phyloP scores from a whole-genome alignment of 2,113 vertebrate species.

The Mus pahari region DNA sequence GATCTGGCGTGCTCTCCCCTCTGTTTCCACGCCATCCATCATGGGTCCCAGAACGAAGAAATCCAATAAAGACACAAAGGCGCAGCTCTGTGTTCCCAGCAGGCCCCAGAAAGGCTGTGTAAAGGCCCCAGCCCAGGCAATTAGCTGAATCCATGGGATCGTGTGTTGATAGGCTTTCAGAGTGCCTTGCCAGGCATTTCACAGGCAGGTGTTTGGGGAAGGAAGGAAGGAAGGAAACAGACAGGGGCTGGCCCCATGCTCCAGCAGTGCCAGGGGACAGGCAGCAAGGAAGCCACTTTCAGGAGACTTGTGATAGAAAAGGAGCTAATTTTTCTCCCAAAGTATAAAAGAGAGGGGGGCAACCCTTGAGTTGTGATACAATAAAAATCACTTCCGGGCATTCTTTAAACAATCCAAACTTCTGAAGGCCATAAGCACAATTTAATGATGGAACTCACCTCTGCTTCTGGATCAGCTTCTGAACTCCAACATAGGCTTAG shows the following conservation, averaged over 20 bases:
- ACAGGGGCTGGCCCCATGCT: not conserved
- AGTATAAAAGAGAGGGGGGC: not conserved
- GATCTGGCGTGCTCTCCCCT: constrained; percentile 51
- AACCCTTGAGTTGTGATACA: not conserved
- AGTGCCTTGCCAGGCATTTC: not conserved
- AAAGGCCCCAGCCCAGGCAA: constrained; percentile 51
- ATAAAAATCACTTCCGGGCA: not conserved
- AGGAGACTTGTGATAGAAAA: not conserved
- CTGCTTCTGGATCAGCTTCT: not conserved
- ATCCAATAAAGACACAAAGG: constrained; percentile 78
- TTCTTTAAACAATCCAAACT: constrained; percentile 3
- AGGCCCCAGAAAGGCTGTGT: constrained; percentile 56
- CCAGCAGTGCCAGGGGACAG: not conserved
- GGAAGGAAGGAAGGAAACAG: not conserved
- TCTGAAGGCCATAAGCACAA: constrained; percentile 4
- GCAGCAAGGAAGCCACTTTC: not conserved
- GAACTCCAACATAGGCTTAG: not conserved
- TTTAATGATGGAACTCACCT: not conserved
- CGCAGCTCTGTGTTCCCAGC: constrained; percentile 57
- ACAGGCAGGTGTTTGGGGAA: constrained; percentile 8
- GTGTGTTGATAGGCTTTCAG: not conserved
- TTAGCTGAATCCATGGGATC: constrained; percentile 61
- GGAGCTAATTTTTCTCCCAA: not conserved
- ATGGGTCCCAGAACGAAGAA: constrained; percentile 73
- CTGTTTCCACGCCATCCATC: constrained; percentile 76